These are phyloP conservation scores for Schizaphis graminum DNA, from an alignment of 2,888 invertebrate genomes.

Conservation along the genomic window DNA sequence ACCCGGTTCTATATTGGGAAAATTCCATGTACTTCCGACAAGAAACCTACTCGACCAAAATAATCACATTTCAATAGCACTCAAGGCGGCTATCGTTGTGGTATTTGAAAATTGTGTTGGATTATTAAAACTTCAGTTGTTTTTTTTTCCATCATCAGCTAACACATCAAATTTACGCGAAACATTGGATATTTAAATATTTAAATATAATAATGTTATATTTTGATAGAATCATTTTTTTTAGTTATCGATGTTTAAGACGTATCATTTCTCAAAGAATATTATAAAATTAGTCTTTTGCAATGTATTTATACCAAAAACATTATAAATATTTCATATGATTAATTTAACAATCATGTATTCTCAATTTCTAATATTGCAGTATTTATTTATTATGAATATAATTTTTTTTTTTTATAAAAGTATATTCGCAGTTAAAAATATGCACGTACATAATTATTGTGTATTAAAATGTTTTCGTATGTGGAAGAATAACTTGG, in stretches of 20 bases:
- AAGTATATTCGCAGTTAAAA: background rate
- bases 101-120: constrained; percentile 1
- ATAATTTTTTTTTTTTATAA: background rate
- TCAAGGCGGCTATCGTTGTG: background rate
- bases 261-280: background rate
- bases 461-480: background rate
- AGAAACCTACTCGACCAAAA: constrained; percentile 50
- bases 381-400: too few species aligned
- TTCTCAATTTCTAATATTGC: background rate
- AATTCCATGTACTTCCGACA: constrained; percentile 11
- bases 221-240: background rate
- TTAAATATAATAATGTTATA: too few species aligned
- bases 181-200: constrained; percentile 14
- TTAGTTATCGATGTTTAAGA: background rate
- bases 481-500: background rate
- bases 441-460: background rate
- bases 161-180: background rate
- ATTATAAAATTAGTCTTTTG: background rate
- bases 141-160: background rate
- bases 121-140: constrained; percentile 49
- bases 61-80: constrained; percentile 50
- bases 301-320: background rate
- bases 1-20: background rate
- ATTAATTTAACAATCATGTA: background rate
- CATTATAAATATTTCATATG: background rate